These are phyloP conservation scores for Odocoileus hemionus DNA, from an alignment of 2,113 vertebrate genomes.

Conservation along the genomic window DNA sequence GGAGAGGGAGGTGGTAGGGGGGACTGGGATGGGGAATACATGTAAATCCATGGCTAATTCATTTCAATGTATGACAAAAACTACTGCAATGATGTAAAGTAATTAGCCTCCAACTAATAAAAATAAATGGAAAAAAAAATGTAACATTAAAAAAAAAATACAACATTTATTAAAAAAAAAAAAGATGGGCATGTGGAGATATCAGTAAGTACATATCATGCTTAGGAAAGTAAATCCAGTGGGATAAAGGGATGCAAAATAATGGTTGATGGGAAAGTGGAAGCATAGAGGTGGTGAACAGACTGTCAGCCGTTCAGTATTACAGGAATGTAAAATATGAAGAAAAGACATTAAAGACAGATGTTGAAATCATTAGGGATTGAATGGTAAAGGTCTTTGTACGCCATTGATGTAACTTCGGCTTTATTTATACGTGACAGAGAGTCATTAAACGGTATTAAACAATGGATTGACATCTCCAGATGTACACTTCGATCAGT, in stretches of 20 bases:
- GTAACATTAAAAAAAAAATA: too few species aligned
- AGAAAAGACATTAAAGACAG: neutral
- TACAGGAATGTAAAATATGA: neutral
- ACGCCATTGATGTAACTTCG: neutral
- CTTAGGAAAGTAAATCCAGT: neutral
- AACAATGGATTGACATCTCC: neutral
- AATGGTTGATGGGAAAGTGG: neutral
- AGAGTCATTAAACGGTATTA: neutral
- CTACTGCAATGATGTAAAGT: too few species aligned
- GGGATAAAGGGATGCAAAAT: neutral
- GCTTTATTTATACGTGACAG: neutral
- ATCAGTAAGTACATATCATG: neutral
- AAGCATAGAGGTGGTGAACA: neutral
- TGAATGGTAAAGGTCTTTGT: neutral
- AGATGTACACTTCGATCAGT: neutral
- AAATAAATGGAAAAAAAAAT: too few species aligned
- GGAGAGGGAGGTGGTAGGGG: too few species aligned
- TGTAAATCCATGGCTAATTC: too few species aligned
- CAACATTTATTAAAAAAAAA: too few species aligned
- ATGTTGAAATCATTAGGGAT: neutral
- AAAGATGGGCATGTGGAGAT: neutral
- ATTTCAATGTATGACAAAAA: too few species aligned
- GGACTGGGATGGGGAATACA: too few species aligned
- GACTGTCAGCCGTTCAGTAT: too few species aligned
- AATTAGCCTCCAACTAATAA: too few species aligned